A percentile compares a stretch with the other conserved stretches of the same genome.
Conservation (phyloP, 23 tunicate species). For the Clavelina lepadiformis region DNA sequence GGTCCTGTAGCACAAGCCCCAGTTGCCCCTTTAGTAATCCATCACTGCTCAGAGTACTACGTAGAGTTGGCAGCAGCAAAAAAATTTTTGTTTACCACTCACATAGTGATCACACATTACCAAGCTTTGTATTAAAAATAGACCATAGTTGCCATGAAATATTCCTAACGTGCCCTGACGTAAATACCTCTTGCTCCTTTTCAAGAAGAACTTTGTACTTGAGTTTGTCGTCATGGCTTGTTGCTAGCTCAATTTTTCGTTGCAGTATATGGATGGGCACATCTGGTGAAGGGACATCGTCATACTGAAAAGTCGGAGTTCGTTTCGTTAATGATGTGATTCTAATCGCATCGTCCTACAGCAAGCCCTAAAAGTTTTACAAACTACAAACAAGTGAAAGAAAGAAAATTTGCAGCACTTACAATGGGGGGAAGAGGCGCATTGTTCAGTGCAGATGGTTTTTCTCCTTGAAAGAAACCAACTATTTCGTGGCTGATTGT, state of each 20-base stretch:
- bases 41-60: no score
- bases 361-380: no score
- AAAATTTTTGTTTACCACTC: no score
- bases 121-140: no score
- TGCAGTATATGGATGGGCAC: conserved; percentile 60
- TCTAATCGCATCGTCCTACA: no score
- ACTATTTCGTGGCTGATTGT: conserved; percentile 45
- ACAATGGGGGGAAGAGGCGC: conserved; percentile 53
- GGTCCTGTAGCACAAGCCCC: no score
- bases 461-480: conserved; percentile 64
- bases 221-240: conserved; percentile 9
- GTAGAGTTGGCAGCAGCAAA: no score
- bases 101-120: no score
- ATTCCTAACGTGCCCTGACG: no score
- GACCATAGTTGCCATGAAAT: no score
- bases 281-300: conserved; percentile 85
- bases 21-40: no score
- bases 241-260: conserved; percentile 26
- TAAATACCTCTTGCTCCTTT: conserved; percentile 56
- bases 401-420: conserved; percentile 1
- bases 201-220: conserved; percentile 17
- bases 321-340: no score
- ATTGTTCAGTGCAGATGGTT: neutral
- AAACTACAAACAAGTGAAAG: neutral
- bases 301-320: conserved; percentile 62